Evolutionary conservation across 2,113 vertebrate genomes (phyloP).

Genomic region (Laticauda colubrina): DNA sequence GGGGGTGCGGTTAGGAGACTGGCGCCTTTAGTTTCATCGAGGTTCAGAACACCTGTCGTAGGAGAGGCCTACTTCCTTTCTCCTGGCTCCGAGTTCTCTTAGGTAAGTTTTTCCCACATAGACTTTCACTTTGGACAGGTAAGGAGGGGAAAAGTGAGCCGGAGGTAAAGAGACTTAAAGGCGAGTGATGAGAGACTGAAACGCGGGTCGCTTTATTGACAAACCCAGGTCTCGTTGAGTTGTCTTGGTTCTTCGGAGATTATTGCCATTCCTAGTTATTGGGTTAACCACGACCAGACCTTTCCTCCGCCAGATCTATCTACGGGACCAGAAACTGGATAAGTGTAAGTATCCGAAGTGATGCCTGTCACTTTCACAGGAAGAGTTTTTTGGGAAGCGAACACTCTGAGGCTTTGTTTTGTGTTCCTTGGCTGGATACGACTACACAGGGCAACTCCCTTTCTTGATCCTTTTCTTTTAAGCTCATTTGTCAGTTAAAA

Average conservation of each 20-base stretch:
- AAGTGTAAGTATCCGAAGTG: neutral
- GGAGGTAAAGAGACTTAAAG: neutral
- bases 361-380: neutral
- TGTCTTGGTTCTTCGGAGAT: neutral
- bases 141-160: neutral
- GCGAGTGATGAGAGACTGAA: neutral
- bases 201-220: neutral
- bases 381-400: neutral
- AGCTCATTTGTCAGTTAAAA: neutral
- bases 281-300: neutral
- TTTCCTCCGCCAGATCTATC: neutral
- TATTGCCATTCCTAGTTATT: neutral
- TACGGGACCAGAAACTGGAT: neutral
- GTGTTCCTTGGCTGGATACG: neutral
- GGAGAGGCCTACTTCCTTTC: neutral
- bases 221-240: neutral
- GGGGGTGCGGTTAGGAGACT: neutral
- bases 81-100: neutral
- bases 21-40: neutral
- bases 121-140: neutral
- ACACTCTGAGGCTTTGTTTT: neutral
- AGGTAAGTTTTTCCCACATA: neutral
- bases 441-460: neutral
- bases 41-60: neutral
- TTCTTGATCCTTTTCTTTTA: neutral